Percentiles rank a stretch among this genome's conserved stretches.
Conservation (phyloP, 1,140 invertebrate genomes). For the Atta colombica region DNA sequence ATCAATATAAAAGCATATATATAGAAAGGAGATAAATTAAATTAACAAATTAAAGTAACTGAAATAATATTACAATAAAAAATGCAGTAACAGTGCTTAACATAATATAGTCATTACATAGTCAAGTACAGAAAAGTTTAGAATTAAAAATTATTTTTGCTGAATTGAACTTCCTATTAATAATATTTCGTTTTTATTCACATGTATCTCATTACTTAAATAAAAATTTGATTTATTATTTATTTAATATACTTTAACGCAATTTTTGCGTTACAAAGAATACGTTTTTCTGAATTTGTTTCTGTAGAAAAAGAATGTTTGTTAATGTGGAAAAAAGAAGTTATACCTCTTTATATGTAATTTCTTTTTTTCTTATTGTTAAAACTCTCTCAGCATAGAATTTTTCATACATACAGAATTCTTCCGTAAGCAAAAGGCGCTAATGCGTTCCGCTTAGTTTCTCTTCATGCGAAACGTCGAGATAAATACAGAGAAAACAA, state of each 20-base stretch:
- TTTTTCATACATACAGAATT: background rate
- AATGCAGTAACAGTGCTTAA: background rate
- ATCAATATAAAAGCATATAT: no score
- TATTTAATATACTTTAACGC: background rate
- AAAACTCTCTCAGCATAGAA: background rate
- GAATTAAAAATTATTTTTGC: background rate
- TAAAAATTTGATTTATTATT: background rate
- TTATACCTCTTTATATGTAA: no score
- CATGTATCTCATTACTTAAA: no score
- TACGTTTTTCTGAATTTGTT: background rate
- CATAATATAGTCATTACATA: background rate
- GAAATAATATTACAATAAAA: background rate
- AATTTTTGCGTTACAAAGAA: background rate
- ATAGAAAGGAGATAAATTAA: background rate
- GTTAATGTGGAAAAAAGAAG: background rate
- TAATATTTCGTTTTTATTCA: background rate
- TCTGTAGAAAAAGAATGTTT: background rate
- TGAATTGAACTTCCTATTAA: background rate
- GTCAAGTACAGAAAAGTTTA: background rate
- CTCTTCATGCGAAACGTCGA: background rate
- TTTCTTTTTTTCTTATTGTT: constrained; percentile 2
- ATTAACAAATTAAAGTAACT: background rate
- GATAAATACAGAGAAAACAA: constrained; percentile 24
- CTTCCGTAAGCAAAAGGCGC: background rate
- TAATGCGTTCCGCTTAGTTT: background rate